A percentile compares a stretch with the other conserved stretches of the same genome.
These are phyloP conservation scores for Paramacrobiotus metropolitanus DNA, from an alignment of 1,140 invertebrate species.

Conservation along the genomic window DNA sequence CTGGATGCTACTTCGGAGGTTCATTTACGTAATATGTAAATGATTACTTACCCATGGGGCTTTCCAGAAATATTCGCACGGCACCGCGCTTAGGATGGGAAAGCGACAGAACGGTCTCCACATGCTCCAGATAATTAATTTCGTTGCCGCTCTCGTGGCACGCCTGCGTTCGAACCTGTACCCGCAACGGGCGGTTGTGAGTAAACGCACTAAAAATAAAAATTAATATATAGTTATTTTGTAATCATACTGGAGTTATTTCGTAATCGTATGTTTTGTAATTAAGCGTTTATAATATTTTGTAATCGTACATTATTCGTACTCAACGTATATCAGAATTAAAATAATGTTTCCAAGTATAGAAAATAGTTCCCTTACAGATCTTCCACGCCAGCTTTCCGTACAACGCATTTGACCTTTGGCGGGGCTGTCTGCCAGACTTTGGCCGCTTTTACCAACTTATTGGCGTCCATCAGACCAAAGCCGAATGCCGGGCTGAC, in stretches of 20 bases:
- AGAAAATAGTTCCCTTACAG: no score
- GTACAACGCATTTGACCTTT: slow-evolving; percentile 57
- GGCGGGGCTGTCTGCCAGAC: slow-evolving; percentile 81
- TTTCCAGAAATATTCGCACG: neutral
- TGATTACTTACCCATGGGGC: slow-evolving; percentile 36
- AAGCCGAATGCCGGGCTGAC: slow-evolving; percentile 71
- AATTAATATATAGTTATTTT: slow-evolving; percentile 1
- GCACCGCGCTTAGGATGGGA: neutral
- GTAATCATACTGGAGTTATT: neutral
- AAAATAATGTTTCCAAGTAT: no score
- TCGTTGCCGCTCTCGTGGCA: slow-evolving; percentile 42
- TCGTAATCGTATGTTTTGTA: no score
- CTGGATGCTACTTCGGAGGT: slow-evolving; percentile 20
- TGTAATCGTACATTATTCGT: no score
- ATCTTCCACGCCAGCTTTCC: neutral
- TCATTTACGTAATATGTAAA: slow-evolving; percentile 51
- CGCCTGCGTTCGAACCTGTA: slow-evolving; percentile 54
- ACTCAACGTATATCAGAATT: no score
- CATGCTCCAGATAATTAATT: neutral
- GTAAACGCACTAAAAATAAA: slow-evolving; percentile 13
- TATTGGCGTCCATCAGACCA: slow-evolving; percentile 86
- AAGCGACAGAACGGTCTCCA: neutral
- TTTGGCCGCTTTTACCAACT: slow-evolving; percentile 67
- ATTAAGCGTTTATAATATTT: no score
- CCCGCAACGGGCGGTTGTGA: slow-evolving; percentile 5